Evolutionary conservation across 2,797 vertebrate species (phyloP), one percentile per base, ranked within the genome.

Genomic region (Ctenopoma kingsleyae): DNA sequence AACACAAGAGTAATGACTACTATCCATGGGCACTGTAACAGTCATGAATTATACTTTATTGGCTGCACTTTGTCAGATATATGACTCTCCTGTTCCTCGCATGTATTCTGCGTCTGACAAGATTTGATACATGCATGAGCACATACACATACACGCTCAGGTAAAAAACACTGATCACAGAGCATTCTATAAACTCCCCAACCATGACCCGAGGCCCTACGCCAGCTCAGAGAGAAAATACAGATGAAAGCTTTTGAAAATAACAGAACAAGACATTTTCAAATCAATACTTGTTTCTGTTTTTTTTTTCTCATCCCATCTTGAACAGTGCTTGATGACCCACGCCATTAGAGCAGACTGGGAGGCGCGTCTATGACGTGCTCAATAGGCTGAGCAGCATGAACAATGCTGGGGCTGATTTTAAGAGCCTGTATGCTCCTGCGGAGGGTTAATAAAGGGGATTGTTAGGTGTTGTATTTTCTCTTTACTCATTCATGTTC

Each of bases 21-120:
- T 60, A 89, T 91, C 90, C 87, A 87, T 50, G 13, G 87, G 65
- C 89, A 86, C 86, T 81, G 90, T 90, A 91, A 90, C 83, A 82
- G 64, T 83, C 88, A 89, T 93, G 89, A 92, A 92, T 93, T 91
- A 88, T 86, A 85, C 89, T 91, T 92, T 93, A 92, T 92, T 91
- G 90, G 87, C 84, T 77, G 81, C 83, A 87, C 81, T 92, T 84
- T 71, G 85, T 89, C 87, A 93, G 88, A 89, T 90, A 90, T 91
- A 92, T 41, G 90, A 90, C 87, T 90, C 92, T 85, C 83, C 75
- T 76, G 78, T 82, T 87, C 73, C 79, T 82, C 67, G 25, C 80
- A 84, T 82, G 86, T 87, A 85, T 90, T 89, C 80, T 74, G 68
- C 41, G 0, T 48, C 79, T 86, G 89, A 87, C 88, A 84, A 83